Evolutionary conservation across 2,888 invertebrate genomes (phyloP).

Genomic region (Euzetes globulus): DNA sequence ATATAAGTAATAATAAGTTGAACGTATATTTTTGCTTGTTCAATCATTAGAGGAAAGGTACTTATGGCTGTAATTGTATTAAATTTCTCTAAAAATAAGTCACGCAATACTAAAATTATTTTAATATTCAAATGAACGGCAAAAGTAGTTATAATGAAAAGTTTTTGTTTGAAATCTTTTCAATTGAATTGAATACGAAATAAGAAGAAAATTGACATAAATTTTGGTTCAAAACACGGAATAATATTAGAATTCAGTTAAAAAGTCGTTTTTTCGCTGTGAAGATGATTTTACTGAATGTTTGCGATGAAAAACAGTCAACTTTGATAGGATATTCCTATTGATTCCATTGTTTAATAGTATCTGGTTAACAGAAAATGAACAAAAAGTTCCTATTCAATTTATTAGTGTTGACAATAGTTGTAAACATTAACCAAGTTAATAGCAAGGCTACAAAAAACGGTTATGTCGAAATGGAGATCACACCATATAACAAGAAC

Average conservation of each 20-base stretch:
- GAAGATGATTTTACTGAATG: neutral
- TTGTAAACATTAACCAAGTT: neutral
- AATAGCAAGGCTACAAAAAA: neutral
- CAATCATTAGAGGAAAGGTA: neutral
- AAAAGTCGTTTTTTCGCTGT: neutral
- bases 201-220: no score
- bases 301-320: neutral
- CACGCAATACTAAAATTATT: neutral
- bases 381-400: no score
- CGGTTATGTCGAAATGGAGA: neutral
- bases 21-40: no score
- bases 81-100: neutral
- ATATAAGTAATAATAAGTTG: neutral
- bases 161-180: neutral
- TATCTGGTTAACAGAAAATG: no score
- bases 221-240: no score
- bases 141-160: neutral
- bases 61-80: no score
- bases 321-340: neutral
- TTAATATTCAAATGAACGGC: neutral
- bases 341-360: no score
- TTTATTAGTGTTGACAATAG: neutral
- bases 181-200: no score
- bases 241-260: no score
- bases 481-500: neutral